Evolutionary conservation across 2,113 vertebrate species (phyloP), one percentile per base, ranked within the genome.

Genomic region (Etia nguti): DNA sequence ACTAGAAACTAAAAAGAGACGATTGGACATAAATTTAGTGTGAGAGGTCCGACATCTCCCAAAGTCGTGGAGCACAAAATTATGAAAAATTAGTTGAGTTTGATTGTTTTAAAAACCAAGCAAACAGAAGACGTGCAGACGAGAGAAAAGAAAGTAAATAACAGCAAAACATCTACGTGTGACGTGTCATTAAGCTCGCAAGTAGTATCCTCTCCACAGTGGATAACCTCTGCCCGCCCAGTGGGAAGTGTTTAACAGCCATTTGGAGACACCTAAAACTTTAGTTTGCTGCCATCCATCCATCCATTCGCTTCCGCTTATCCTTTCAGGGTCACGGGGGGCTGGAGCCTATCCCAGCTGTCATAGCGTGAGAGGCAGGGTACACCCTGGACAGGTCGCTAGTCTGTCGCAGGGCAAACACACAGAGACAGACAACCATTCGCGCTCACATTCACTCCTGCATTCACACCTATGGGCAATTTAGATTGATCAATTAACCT

Each of bases 1-100:
- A 46, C 22, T 18, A 73, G 22, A 46, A 18, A 18, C 10, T 26
- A 48, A 75, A 75, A 1, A 20, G 16, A 48, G 24, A 50, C 15
- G 11, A 18, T 11, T 24, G 15, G 13, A 48, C 6, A 3, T 26
- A 29, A 48, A 1, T 48, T 20, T 48, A 12, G 70, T 4, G 2
- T 15, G 5, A 29, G 6, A 48, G 24, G 16, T 12, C 9, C 1
- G 15, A 31, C 43, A 2, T 8, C 26, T 50, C 26, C 43, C 26
- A 29, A 26, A 56, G 54, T 31, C 20, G 20, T 77, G 43, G 70
- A 31, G 70, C 24, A 31, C 16, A 77, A 50, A 77, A n/a, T 77
- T 18, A 50, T 5, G 0, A 43, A 48, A 75, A 29, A 48, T 20
- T 2, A 8, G 15, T 1, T 52, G 0, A 0, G 29, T 18, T 29